Evolutionary conservation across 1,140 invertebrate genomes (phyloP), one percentile per base, ranked within the genome.

Genomic region (Chionoecetes opilio): DNA sequence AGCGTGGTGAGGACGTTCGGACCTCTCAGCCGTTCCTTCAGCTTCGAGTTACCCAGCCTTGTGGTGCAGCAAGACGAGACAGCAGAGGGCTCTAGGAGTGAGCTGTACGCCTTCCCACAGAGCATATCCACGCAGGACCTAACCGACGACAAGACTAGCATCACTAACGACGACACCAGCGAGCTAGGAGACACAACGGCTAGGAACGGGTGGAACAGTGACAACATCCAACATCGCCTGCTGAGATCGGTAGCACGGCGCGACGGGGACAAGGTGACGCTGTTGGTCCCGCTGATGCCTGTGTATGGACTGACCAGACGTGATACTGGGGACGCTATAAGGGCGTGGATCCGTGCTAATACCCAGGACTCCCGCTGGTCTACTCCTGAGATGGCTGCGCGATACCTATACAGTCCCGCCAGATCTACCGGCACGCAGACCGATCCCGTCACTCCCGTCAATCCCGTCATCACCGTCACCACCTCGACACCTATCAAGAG

Each of bases 1-100:
- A 90, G 88, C 37, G 88, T 90, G 0, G 88, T 90, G 34, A 38
- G 35, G 46, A 90, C 88, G 8, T 90, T 90, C 37, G 88, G 88
- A 14, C 88, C 88, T 9, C 38, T 90, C 0, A 90, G 35, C 37
- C 29, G 88, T 11, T 90, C 88, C 88, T 90, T 90, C 29, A 38
- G 88, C 37, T 6, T 90, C 9, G 88, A 90, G 26, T 46, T 90
- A 17, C 88, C 88, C 29, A 37, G 37, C 26, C 41, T 46, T 38
- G 46, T 37, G 14, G 46, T 90, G 46, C 46, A 46, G 3, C 26
- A 38, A 8, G 37, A 17, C 21, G n/a, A 38, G 8, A 46, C 21
- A 26, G 41, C 41, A 5, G 46, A 53, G 11, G 46, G 11, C 46
- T 17, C 46, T 9, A 17, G 46, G 46, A 26, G n/a, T 17, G 63